Base-by-base conservation (phyloP, 2,888 invertebrate genomes). In the Nemapogon koenigi region DNA sequence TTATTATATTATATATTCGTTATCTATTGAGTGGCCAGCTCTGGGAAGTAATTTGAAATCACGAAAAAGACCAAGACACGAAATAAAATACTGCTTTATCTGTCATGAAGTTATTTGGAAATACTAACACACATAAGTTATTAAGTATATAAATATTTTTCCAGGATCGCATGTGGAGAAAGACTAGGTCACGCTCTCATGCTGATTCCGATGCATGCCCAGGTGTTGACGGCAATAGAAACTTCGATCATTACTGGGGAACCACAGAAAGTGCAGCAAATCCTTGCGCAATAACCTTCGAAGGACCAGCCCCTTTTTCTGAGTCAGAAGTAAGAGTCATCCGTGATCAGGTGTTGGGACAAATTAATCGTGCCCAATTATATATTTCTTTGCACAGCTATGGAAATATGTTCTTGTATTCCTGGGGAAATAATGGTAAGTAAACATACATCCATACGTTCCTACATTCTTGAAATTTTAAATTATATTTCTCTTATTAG, bases 221-320 rank as follows among this genome's bases (percentile, higher is more conserved):
- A 4, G 91, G 92, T n/a, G 84, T 85, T 0, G 91, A 92, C 53
- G 84, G 84, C 0, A 91, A 91, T 61, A 79, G 91, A 17, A 92
- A 91, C 66, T 92, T 88, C 52, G 89, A 82, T 41, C 84, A 83
- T 49, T 64, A 85, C 44, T 91, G 89, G 88, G 86, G 83, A 66
- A 81, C 79, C 62, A 65, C 49, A 42, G 80, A 62, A 1, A 61
- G 59, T 6, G 76, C 73, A 40, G 48, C 52, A 3, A 46, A 81
- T 39, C 84, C 83, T 1, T 91, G 90, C 59, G 51, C 70, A 3
- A 81, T 86, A 2, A 82, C 78, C 4, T 91, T 75, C 57, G 84
- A 84, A 27, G 91, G 91, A 1, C 73, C 81, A 0, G 46, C 56
- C 0, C 53, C 86, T 1, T 87, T 88, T 64, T 89, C 89, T 0